Evolutionary conservation across 2,888 invertebrate genomes (phyloP).

Genomic region (Aquatica leii): DNA sequence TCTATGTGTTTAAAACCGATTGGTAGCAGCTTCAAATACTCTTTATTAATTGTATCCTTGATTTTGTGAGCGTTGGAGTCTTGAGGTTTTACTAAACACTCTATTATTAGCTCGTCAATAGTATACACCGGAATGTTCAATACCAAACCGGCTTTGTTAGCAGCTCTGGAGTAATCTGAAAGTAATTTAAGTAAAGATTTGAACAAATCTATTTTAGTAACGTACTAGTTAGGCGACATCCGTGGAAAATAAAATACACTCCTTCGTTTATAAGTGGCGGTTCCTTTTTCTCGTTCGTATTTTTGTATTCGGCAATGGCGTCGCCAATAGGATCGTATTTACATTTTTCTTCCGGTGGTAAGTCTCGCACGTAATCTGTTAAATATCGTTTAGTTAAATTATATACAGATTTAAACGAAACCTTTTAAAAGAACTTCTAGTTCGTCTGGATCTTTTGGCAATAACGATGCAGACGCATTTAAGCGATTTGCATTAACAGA

Average conservation of each 20-base stretch:
- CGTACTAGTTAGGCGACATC: conserved; percentile 59
- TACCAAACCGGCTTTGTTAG: conserved; percentile 57
- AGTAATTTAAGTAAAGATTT: conserved; percentile 5
- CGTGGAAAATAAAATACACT: conserved; percentile 61
- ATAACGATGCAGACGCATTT: background rate
- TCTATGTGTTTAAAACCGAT: too few species aligned
- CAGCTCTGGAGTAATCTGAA: conserved; percentile 53
- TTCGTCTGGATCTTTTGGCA: conserved; percentile 39
- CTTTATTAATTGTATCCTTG: conserved; percentile 47
- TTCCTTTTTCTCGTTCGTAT: conserved; percentile 21
- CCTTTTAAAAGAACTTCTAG: conserved; percentile 44
- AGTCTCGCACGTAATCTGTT: conserved; percentile 22
- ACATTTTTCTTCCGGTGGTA: background rate
- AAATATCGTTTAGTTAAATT: background rate
- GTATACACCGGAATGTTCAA: conserved; percentile 62
- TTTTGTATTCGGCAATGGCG: conserved; percentile 40
- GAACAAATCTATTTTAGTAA: background rate
- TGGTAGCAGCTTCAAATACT: conserved; percentile 42
- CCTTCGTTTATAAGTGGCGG: conserved; percentile 47
- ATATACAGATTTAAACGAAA: conserved; percentile 23
- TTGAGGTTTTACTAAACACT: conserved; percentile 56
- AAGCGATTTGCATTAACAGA: background rate
- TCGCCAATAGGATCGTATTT: conserved; percentile 52
- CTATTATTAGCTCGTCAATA: conserved; percentile 64
- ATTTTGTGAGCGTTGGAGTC: conserved; percentile 47